These are phyloP conservation scores for Lineus longissimus DNA, from an alignment of 1,140 invertebrate species.

Conservation along the genomic window DNA sequence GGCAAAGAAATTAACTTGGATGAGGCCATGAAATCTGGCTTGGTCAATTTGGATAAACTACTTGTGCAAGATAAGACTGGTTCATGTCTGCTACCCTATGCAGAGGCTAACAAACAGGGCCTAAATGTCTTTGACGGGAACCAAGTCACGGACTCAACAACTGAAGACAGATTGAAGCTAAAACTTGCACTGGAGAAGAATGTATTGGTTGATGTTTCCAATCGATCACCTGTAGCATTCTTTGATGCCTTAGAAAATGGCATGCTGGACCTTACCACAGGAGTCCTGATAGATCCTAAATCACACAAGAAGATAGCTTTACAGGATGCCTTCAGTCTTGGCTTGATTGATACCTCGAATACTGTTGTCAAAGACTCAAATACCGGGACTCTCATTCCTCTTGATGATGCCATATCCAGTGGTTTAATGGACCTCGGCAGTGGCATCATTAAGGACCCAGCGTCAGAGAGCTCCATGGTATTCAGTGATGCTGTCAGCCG, in stretches of 20 bases:
- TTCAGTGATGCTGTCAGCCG: neutral
- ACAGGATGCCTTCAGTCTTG: constrained; percentile 69
- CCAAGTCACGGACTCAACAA: constrained; percentile 30
- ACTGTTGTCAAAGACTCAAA: constrained; percentile 77
- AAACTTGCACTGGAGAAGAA: constrained; percentile 38
- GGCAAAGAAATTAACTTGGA: neutral
- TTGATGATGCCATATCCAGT: constrained; percentile 51
- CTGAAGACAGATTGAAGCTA: constrained; percentile 30
- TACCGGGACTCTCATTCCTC: constrained; percentile 60
- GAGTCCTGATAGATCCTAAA: neutral
- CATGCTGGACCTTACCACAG: neutral
- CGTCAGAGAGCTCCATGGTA: neutral
- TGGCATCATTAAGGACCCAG: neutral
- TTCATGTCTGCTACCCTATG: neutral
- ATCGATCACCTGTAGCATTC: neutral
- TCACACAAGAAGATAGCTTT: constrained; percentile 56
- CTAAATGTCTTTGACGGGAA: neutral
- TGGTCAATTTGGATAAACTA: neutral
- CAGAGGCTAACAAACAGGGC: neutral
- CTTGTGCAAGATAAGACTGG: neutral
- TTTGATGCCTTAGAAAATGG: constrained; percentile 7
- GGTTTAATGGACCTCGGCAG: constrained; percentile 40
- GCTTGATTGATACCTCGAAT: constrained; percentile 68
- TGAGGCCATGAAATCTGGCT: neutral
- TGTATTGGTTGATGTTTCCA: neutral